These are phyloP conservation scores for Xenus cinereus DNA, from an alignment of 2,113 vertebrate species.

Conservation along the genomic window DNA sequence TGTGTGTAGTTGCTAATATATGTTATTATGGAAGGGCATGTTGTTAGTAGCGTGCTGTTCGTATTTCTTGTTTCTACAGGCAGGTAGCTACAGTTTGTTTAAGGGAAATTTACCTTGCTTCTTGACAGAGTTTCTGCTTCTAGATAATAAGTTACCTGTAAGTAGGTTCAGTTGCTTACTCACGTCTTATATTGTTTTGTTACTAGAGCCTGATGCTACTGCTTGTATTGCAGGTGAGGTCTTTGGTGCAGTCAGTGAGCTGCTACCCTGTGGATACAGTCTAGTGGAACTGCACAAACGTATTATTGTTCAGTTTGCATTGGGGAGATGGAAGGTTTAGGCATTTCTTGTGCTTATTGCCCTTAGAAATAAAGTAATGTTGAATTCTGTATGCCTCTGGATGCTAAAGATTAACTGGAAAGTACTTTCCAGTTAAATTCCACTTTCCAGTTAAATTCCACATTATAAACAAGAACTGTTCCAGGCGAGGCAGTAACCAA, in stretches of 20 bases:
- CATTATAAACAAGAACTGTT: background rate
- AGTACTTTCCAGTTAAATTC: background rate
- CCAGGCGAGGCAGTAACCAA: background rate
- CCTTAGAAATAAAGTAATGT: background rate
- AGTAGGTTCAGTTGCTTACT: background rate
- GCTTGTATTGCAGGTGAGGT: background rate
- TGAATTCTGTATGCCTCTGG: background rate
- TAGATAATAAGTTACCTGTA: background rate
- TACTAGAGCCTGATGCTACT: background rate
- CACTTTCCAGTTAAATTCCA: background rate
- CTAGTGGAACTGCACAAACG: background rate
- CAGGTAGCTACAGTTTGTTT: background rate
- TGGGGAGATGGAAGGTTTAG: background rate
- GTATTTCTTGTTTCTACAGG: background rate
- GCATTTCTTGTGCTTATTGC: background rate
- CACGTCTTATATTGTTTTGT: background rate
- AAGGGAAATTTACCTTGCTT: background rate
- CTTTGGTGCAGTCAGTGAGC: background rate
- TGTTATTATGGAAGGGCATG: background rate
- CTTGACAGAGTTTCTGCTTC: background rate
- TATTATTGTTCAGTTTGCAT: background rate
- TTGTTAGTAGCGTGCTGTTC: background rate
- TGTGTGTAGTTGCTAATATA: fast-evolving
- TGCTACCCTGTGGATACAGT: background rate
- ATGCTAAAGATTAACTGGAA: background rate